These are phyloP conservation scores for Brachynemurus nebulosus DNA, from an alignment of 2,888 invertebrate species.

Conservation along the genomic window DNA sequence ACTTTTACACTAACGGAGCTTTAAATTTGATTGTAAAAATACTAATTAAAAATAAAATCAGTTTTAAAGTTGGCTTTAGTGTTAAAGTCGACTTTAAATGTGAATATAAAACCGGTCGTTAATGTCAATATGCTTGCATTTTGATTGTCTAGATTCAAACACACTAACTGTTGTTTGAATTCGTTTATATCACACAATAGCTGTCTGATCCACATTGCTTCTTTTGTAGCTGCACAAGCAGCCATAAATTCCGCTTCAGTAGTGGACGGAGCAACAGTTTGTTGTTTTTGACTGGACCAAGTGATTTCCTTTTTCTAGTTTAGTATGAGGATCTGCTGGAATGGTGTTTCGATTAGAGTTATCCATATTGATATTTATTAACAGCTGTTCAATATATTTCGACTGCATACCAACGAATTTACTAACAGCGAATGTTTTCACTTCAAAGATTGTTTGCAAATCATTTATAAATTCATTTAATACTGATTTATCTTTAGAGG, in stretches of 20 bases:
- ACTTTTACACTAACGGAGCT: too few relatives aligned
- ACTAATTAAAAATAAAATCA: too few relatives aligned
- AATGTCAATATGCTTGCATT: background rate
- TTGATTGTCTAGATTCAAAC: background rate
- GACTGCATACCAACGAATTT: too few relatives aligned
- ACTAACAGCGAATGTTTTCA: too few relatives aligned
- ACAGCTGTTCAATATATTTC: too few relatives aligned
- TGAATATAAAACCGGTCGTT: too few relatives aligned
- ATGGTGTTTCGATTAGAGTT: background rate
- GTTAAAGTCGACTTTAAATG: too few relatives aligned
- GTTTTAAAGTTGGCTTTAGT: too few relatives aligned
- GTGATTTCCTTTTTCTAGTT: conserved; percentile 8
- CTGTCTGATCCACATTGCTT: background rate
- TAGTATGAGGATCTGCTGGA: background rate
- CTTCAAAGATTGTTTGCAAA: too few relatives aligned
- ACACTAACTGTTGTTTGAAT: background rate
- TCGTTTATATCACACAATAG: background rate
- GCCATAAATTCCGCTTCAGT: conserved; percentile 7
- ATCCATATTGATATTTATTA: background rate
- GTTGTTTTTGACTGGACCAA: conserved; percentile 14
- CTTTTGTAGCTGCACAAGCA: conserved; percentile 1
- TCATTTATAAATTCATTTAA: too few relatives aligned
- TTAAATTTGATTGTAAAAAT: too few relatives aligned
- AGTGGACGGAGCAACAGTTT: conserved; percentile 6
- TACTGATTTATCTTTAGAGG: too few relatives aligned